phyloP scores from a whole-genome alignment of 1,140 invertebrate species.

The Andrena cerasifolii region DNA sequence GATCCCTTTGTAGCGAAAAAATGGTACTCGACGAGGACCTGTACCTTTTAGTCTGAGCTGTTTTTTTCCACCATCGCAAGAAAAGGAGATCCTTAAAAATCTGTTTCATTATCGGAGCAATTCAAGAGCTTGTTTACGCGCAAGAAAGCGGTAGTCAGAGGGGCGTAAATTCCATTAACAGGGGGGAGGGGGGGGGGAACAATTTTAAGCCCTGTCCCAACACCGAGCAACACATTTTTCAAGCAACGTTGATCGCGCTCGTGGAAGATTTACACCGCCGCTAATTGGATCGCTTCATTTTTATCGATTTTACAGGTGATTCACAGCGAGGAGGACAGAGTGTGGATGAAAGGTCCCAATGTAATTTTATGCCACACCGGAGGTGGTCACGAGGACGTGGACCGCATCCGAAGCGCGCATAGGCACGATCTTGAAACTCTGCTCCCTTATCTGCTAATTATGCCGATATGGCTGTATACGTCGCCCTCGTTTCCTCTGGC shows the following conservation, averaged over 20 bases:
- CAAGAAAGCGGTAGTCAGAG: too few species aligned
- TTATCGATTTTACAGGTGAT: slow-evolving; percentile 65
- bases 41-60: neutral
- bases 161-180: neutral
- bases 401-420: slow-evolving; percentile 70
- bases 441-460: slow-evolving; percentile 65
- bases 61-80: neutral
- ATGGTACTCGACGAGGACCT: neutral
- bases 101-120: neutral
- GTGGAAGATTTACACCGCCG: neutral
- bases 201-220: neutral
- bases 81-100: neutral
- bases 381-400: slow-evolving; percentile 72
- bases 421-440: slow-evolving; percentile 65
- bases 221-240: neutral
- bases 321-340: slow-evolving; percentile 75
- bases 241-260: neutral
- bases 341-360: slow-evolving; percentile 68
- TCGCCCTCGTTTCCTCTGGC: slow-evolving; percentile 55
- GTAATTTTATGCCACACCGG: slow-evolving; percentile 64
- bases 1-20: neutral
- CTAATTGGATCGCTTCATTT: slow-evolving; percentile 2
- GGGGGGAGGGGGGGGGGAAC: too few species aligned
- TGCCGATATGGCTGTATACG: slow-evolving; percentile 70
- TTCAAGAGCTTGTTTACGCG: neutral